Percentiles rank a stretch among this genome's conserved stretches.
These are phyloP conservation scores for Tenthredo livida DNA, from an alignment of 2,888 invertebrate species.

Conservation along the genomic window DNA sequence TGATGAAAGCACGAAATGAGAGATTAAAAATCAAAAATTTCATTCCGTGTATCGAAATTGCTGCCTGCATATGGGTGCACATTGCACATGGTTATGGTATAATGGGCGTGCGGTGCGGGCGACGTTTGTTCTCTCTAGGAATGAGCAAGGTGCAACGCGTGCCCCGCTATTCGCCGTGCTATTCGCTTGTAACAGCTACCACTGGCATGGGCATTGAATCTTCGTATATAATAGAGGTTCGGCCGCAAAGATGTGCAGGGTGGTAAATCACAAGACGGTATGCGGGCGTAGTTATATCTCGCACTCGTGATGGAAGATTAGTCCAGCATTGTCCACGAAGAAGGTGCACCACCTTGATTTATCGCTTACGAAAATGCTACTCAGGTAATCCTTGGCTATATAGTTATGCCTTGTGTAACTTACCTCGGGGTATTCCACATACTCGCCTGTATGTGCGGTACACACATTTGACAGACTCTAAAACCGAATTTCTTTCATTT, in stretches of 20 bases:
- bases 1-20: no score
- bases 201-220: constrained; percentile 59
- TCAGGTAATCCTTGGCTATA: constrained; percentile 26
- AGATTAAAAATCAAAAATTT: no score
- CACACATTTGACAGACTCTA: background rate
- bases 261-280: constrained; percentile 77
- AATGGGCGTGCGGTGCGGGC: no score
- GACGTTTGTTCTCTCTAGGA: background rate
- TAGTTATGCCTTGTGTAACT: background rate
- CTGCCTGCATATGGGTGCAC: no score
- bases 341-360: constrained; percentile 73
- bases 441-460: no score
- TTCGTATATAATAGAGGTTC: constrained; percentile 76
- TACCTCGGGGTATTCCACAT: background rate
- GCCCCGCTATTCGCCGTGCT: constrained; percentile 18
- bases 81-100: no score
- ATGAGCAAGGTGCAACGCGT: constrained; percentile 34
- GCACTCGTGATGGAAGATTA: constrained; percentile 77
- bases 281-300: constrained; percentile 77
- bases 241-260: constrained; percentile 76
- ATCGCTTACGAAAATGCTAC: constrained; percentile 64
- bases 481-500: background rate
- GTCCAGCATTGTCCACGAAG: constrained; percentile 76
- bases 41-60: background rate
- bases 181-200: constrained; percentile 32